These are phyloP conservation scores for Lepeophtheirus nordmannii DNA, from an alignment of 2,888 invertebrate genomes.

Conservation along the genomic window DNA sequence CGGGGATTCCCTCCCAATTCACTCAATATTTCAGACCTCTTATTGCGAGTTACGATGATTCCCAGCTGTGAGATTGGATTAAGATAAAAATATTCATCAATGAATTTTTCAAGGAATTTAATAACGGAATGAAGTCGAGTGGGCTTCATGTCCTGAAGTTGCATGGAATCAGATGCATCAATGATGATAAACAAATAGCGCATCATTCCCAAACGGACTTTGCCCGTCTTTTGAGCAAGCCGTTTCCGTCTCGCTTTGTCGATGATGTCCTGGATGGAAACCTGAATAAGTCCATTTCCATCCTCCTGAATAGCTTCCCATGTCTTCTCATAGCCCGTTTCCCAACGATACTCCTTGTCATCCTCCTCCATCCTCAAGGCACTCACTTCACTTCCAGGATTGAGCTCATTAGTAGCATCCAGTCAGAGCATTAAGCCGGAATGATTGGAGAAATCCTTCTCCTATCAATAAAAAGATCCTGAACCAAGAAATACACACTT, in stretches of 20 bases:
- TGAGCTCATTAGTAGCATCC: too few species aligned
- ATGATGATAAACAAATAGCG: constrained; percentile 77
- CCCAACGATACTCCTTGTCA: constrained; percentile 68
- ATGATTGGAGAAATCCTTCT: too few species aligned
- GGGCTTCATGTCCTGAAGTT: constrained; percentile 30
- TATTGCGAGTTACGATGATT: constrained; percentile 73
- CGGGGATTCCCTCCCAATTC: constrained; percentile 48
- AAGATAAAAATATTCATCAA: constrained; percentile 94
- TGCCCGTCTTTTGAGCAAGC: constrained; percentile 44
- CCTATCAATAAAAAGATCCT: too few species aligned
- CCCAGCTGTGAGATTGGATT: constrained; percentile 97
- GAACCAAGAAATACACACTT: too few species aligned
- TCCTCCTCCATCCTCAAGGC: constrained; percentile 5
- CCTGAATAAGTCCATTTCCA: constrained; percentile 76
- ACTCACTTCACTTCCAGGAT: too few species aligned
- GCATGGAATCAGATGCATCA: constrained; percentile 89
- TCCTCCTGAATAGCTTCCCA: constrained; percentile 87
- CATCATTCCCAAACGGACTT: constrained; percentile 92
- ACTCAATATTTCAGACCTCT: constrained; percentile 78
- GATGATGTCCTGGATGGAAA: constrained; percentile 70
- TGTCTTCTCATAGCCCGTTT: constrained; percentile 68
- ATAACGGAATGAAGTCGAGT: constrained; percentile 31
- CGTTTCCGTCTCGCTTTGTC: constrained; percentile 69
- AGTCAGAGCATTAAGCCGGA: too few species aligned
- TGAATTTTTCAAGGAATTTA: constrained; percentile 73